Percentiles rank a stretch among this genome's conserved stretches.
Conservation (phyloP, 2,888 invertebrate species). For the Bellardia bayeri region DNA sequence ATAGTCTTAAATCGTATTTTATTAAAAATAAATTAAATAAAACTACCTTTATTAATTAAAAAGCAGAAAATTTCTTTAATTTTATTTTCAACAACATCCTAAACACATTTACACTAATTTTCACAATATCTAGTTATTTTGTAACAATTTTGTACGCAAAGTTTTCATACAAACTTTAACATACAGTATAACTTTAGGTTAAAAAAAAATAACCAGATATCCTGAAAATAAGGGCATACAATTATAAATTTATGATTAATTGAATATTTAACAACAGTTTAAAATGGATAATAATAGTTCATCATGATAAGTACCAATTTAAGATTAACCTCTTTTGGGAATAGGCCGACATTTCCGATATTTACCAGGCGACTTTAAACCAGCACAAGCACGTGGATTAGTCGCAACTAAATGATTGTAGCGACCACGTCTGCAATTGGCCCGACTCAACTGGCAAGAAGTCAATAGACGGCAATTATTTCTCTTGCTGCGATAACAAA, state of each 20-base stretch:
- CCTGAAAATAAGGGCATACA: no score
- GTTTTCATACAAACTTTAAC: no score
- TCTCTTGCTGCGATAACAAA: conserved; percentile 75
- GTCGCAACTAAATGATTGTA: conserved; percentile 9
- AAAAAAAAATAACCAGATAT: no score
- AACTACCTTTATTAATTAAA: neutral
- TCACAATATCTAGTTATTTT: no score
- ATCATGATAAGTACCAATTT: conserved; percentile 39
- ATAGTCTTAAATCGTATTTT: no score
- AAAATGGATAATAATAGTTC: conserved; percentile 49
- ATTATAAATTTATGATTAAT: no score
- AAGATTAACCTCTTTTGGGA: conserved; percentile 9
- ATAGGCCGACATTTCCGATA: conserved; percentile 67
- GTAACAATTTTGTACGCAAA: no score
- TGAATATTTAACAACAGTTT: neutral
- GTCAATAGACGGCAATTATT: conserved; percentile 75
- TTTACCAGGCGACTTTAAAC: conserved; percentile 59
- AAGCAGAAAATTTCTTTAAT: neutral
- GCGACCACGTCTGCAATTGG: conserved; percentile 75
- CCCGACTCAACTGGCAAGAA: conserved; percentile 75
- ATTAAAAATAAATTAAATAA: no score
- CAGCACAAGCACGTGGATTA: conserved; percentile 53
- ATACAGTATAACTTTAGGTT: no score
- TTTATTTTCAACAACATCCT: neutral
- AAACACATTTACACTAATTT: no score